Base-by-base conservation (phyloP, 2,888 invertebrate species). In the Hypena proboscidalis region DNA sequence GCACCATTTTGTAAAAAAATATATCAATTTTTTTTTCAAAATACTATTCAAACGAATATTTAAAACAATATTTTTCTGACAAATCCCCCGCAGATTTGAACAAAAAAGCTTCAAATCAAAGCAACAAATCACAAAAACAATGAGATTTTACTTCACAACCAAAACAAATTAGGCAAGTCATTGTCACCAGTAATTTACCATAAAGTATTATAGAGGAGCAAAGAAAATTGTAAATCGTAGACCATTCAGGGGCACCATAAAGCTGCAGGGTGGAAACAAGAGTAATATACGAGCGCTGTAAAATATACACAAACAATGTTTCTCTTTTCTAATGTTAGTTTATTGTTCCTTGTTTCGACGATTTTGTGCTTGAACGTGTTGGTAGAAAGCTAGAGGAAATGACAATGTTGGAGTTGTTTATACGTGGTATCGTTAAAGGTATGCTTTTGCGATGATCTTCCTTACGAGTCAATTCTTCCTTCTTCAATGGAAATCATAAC, bases 131-230 rank as follows among this genome's bases (percentile, higher is more conserved):
- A 53, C 30, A 26, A 32, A 70, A 72, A 85, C 83, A 87, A 84
- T 67, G 50, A 44, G 30, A 70, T 77, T 78, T 83, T 83, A 72
- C 70, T 70, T 73, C 71, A 67, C 72, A 85, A 90, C 89, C 90
- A 90, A 90, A 89, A 90, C 90, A 90, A 87, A 90, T 90, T 90
- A 88, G 74, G 70, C 57, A 70, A 56, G 17, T 43, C 54, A 69
- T 70, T 73, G 68, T 74, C 32, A 31, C 29, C 37, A 46, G 44
- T 39, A 33, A 26, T 45, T 25, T 14, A 39, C 17, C 14, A 38
- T 38, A 38, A 33, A 37, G 19, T n/a, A 23, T 22, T 29, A 26
- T 32, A 33, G 34, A 30, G 38, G 10, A 20, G 14, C 11, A 29
- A 39, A 53, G 43, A 56, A 4, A 26, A 34, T 45, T 45, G 44